A percentile compares a stretch with the other conserved stretches of the same genome.
Evolutionary conservation across 2,797 vertebrate genomes (phyloP).

Genomic region (Onychomys arenicola): DNA sequence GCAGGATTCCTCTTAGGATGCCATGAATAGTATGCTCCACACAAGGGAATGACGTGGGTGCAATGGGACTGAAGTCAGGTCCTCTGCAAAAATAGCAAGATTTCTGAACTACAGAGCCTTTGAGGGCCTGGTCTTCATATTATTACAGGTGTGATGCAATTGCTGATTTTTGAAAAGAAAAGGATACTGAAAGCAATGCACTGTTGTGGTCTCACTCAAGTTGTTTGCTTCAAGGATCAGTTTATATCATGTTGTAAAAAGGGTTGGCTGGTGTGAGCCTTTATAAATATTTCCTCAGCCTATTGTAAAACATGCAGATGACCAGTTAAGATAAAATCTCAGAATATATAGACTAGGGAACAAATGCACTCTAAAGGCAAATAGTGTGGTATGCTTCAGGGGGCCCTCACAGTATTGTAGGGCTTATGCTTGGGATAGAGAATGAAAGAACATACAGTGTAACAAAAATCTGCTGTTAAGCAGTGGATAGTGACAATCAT

Average conservation of each 20-base stretch:
- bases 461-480: background rate
- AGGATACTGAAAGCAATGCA: background rate
- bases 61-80: background rate
- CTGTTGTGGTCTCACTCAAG: background rate
- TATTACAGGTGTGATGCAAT: background rate
- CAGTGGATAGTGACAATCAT: background rate
- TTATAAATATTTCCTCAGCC: background rate
- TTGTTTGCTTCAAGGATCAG: background rate
- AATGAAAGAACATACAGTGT: background rate
- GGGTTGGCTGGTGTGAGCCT: background rate
- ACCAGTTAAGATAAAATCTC: background rate
- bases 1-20: slow-evolving; percentile 93
- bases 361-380: background rate
- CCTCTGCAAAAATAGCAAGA: background rate
- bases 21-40: slow-evolving; percentile 91
- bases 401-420: background rate
- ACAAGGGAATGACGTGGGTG: background rate
- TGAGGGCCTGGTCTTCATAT: background rate
- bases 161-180: background rate
- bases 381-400: background rate
- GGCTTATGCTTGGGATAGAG: background rate
- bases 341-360: background rate
- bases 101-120: background rate
- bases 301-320: background rate
- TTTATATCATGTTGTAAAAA: background rate